These are phyloP conservation scores for Solea senegalensis DNA, from an alignment of 2,113 vertebrate genomes.

Conservation along the genomic window DNA sequence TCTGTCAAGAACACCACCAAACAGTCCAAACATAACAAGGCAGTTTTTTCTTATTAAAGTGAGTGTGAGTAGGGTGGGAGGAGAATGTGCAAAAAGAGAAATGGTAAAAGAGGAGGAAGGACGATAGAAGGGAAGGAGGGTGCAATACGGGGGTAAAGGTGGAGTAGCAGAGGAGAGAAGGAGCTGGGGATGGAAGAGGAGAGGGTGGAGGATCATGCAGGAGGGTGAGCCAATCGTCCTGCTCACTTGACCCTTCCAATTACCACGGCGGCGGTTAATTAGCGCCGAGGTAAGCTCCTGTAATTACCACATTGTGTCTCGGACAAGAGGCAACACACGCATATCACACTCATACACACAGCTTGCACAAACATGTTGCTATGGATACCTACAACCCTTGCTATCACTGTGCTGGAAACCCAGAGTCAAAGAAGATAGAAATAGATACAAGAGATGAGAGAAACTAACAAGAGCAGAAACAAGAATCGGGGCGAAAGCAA, in stretches of 20 bases:
- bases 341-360: conserved; percentile 27
- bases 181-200: conserved; percentile 36
- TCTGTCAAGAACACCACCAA: conserved; percentile 36
- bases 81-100: conserved; percentile 18
- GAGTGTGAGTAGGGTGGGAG: conserved; percentile 27
- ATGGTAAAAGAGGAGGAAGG: conserved; percentile 8
- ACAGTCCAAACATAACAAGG: conserved; percentile 20
- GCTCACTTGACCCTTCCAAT: conserved; percentile 84
- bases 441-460: conserved; percentile 68
- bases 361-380: conserved; percentile 74
- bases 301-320: conserved; percentile 83
- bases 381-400: conserved; percentile 79
- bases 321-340: conserved; percentile 76
- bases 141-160: conserved; percentile 46
- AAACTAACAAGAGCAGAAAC: conserved; percentile 55
- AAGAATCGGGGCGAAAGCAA: conserved; percentile 53
- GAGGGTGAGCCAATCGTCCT: conserved; percentile 79
- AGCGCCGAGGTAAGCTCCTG: conserved; percentile 80
- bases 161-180: conserved; percentile 51
- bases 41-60: conserved; percentile 5
- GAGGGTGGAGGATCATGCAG: conserved; percentile 60
- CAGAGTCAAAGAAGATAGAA: conserved; percentile 59
- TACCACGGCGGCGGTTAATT: conserved; percentile 82
- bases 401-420: conserved; percentile 52
- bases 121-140: conserved; percentile 15